Evolutionary conservation across 2,888 invertebrate species (phyloP).

Genomic region (Drosophila atroscutellata): DNA sequence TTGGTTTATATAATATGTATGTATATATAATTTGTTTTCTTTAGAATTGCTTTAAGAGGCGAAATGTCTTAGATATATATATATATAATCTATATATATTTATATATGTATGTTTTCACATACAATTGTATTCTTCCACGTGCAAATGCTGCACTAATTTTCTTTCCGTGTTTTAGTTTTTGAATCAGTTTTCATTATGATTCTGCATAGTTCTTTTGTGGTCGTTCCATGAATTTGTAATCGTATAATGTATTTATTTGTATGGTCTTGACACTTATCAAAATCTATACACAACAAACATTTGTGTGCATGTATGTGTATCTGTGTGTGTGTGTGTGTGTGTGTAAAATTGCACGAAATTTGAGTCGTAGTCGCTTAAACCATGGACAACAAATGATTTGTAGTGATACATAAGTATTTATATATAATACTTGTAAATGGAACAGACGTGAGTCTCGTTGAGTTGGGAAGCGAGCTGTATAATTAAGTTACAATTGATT

Average conservation of each 20-base stretch:
- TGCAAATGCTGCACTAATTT: constrained; percentile 32
- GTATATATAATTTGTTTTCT: constrained; percentile 67
- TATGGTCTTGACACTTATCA: constrained; percentile 66
- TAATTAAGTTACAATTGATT: constrained; percentile 28
- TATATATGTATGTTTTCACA: constrained; percentile 52
- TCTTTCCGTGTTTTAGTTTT: constrained; percentile 17
- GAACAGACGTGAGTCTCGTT: constrained; percentile 45
- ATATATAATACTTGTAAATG: constrained; percentile 31
- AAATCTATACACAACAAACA: constrained; percentile 55
- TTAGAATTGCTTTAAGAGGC: constrained; percentile 84
- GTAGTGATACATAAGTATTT: constrained; percentile 18
- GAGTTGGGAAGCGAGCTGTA: constrained; percentile 48
- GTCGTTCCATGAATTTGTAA: constrained; percentile 21
- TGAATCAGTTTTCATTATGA: constrained; percentile 50
- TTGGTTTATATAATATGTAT: constrained; percentile 74
- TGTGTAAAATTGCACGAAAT: constrained; percentile 3
- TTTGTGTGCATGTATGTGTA: background rate
- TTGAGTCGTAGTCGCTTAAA: constrained; percentile 32
- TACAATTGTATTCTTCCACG: constrained; percentile 51
- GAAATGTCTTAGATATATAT: constrained; percentile 74
- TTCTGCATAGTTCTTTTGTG: constrained; percentile 41
- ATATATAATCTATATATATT: constrained; percentile 53
- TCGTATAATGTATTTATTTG: constrained; percentile 17
- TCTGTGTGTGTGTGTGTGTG: constrained; percentile 12
- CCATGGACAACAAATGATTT: constrained; percentile 56